Conservation (phyloP, 2,888 invertebrate species). For the Neoaliturus tenellus region DNA sequence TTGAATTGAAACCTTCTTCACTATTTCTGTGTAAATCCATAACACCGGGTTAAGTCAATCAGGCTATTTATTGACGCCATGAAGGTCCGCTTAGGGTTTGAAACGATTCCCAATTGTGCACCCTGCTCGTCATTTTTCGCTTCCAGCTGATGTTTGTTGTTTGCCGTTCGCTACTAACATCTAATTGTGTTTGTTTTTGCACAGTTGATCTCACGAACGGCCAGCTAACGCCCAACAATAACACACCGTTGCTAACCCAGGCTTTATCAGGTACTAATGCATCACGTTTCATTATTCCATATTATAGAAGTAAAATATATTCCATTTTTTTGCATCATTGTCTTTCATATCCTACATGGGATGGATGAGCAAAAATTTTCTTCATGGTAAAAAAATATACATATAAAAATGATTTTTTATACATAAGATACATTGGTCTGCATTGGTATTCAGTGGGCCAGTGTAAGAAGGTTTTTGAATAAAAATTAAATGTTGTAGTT, state of each 20-base stretch:
- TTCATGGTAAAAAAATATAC: too few species aligned
- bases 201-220: conserved; percentile 97
- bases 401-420: too few species aligned
- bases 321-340: not conserved
- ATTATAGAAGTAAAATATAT: not conserved
- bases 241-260: conserved; percentile 96
- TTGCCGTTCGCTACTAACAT: conserved; percentile 51
- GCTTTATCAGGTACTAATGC: conserved; percentile 91
- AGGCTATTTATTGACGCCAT: too few species aligned
- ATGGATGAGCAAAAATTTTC: not conserved
- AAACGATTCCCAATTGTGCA: conserved; percentile 35
- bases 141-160: conserved; percentile 28
- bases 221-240: conserved; percentile 97
- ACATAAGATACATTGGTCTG: too few species aligned
- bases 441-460: too few species aligned
- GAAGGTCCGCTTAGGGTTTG: too few species aligned
- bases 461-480: too few species aligned
- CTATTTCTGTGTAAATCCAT: too few species aligned
- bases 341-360: not conserved
- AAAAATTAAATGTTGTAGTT: too few species aligned
- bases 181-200: conserved; percentile 53
- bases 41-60: too few species aligned
- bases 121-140: conserved; percentile 18
- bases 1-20: too few species aligned
- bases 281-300: not conserved